A percentile compares a stretch with the other conserved stretches of the same genome.
These are phyloP conservation scores for Emydocephalus ijimae DNA, from an alignment of 2,113 vertebrate genomes.

Conservation along the genomic window DNA sequence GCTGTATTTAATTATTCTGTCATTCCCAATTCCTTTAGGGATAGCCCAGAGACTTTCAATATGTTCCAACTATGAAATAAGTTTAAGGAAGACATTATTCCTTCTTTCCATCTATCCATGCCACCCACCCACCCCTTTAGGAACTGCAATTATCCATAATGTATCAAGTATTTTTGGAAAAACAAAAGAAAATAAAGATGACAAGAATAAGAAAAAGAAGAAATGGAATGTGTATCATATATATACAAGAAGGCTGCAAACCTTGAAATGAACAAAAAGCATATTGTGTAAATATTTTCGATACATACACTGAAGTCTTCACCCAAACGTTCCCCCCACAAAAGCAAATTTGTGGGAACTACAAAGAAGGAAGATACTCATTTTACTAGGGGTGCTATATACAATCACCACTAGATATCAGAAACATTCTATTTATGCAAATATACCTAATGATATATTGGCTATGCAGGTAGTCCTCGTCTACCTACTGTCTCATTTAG, in stretches of 20 bases:
- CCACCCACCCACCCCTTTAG: background rate
- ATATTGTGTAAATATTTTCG: background rate
- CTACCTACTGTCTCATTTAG: background rate
- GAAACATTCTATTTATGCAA: background rate
- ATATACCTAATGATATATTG: background rate
- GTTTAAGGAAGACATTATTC: background rate
- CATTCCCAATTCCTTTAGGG: background rate
- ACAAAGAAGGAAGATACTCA: background rate
- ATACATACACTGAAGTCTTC: background rate
- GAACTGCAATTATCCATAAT: background rate
- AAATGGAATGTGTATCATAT: background rate
- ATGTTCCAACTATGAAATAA: background rate
- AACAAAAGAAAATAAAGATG: background rate
- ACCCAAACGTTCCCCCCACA: background rate
- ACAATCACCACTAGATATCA: background rate
- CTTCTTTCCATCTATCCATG: background rate
- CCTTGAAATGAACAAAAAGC: background rate
- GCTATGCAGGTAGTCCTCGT: background rate
- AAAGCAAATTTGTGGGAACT: background rate
- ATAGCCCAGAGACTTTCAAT: background rate
- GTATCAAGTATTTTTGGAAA: background rate
- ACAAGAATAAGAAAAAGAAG: background rate
- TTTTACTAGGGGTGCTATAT: background rate
- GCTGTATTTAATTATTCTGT: background rate
- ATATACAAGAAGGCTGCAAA: background rate